Conservation (phyloP, 2,797 vertebrate species). For the Anguilla megastoma region DNA sequence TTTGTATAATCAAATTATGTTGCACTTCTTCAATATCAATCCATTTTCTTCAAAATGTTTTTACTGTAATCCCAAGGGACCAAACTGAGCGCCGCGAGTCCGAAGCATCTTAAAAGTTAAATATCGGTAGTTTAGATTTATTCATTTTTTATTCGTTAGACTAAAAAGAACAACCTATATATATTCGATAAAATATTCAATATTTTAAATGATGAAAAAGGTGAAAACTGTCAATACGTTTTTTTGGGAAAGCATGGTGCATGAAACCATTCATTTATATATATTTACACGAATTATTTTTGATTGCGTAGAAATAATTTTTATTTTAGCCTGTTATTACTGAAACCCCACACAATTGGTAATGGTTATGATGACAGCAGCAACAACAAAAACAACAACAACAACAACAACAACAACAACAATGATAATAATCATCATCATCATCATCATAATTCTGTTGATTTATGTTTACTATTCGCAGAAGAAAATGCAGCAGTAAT, state of each 20-base stretch:
- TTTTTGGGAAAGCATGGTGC: neutral
- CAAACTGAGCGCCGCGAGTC: neutral
- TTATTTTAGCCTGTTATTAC: neutral
- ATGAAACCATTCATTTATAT: neutral
- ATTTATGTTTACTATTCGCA: neutral
- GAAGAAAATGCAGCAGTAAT: neutral
- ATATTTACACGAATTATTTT: neutral
- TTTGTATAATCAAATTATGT: neutral
- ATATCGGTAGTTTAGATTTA: neutral
- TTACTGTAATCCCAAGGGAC: neutral
- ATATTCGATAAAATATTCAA: too few species aligned
- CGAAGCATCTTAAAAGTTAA: neutral
- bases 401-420: neutral
- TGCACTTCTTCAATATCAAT: neutral
- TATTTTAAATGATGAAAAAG: neutral
- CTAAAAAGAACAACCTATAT: neutral
- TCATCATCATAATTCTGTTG: neutral
- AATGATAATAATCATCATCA: neutral
- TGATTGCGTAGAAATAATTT: neutral
- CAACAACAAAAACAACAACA: constrained; percentile 7
- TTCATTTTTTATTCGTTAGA: neutral
- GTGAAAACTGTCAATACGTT: neutral
- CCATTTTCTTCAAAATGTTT: neutral
- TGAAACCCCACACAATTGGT: neutral
- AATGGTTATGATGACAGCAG: neutral